Evolutionary conservation across 2,797 vertebrate genomes (phyloP).

Genomic region (Danio aesculapii): DNA sequence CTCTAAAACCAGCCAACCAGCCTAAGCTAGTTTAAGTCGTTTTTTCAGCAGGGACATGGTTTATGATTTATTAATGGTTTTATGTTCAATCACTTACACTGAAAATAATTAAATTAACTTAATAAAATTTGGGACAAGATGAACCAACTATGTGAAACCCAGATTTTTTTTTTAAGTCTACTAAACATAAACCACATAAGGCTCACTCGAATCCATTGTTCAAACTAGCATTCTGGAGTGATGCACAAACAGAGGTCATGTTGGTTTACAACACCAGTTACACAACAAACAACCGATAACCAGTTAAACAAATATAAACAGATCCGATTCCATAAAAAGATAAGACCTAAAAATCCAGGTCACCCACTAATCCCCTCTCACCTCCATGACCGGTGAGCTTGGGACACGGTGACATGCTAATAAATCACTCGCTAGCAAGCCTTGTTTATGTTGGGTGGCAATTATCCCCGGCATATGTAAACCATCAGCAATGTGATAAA

Average conservation of each 20-base stretch:
- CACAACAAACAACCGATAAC: background rate
- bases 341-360: constrained; percentile 49
- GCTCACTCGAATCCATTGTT: too few species aligned
- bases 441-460: constrained; percentile 77
- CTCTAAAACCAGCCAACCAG: too few species aligned
- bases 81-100: too few species aligned
- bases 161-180: too few species aligned
- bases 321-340: background rate
- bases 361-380: constrained; percentile 35
- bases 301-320: background rate
- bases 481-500: constrained; percentile 79
- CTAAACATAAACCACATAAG: too few species aligned
- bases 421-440: constrained; percentile 76
- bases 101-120: too few species aligned
- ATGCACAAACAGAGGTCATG: background rate
- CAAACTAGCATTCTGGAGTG: too few species aligned
- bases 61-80: too few species aligned
- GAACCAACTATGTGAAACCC: too few species aligned
- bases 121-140: too few species aligned
- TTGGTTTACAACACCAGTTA: constrained; percentile 5
- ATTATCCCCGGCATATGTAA: constrained; percentile 79
- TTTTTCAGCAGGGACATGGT: too few species aligned
- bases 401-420: constrained; percentile 68
- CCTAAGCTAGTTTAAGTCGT: too few species aligned
- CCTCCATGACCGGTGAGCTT: background rate